Conservation (phyloP, 2,888 invertebrate genomes). For the Epiblema foenella region DNA sequence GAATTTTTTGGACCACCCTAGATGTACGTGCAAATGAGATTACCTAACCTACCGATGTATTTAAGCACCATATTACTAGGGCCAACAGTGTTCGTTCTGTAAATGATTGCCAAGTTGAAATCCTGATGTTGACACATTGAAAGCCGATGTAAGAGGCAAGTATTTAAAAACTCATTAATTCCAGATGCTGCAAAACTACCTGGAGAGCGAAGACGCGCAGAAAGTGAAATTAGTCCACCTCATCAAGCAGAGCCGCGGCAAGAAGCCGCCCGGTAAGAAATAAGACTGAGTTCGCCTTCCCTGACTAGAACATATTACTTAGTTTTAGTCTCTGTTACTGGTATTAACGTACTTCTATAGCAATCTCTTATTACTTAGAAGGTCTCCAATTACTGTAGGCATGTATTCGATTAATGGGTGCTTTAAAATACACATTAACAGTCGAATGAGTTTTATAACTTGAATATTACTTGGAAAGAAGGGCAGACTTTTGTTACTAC, state of each 20-base stretch:
- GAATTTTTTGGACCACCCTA: too few relatives aligned
- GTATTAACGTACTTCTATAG: not conserved
- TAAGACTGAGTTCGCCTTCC: conserved; percentile 46
- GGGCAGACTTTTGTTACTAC: not conserved
- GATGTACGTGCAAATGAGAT: too few relatives aligned
- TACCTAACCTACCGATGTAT: too few relatives aligned
- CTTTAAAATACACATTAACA: not conserved
- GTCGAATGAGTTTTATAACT: not conserved
- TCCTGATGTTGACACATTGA: not conserved
- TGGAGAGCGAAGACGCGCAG: conserved; percentile 67
- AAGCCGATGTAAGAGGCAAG: not conserved
- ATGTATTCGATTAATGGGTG: not conserved
- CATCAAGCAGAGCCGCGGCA: conserved; percentile 65
- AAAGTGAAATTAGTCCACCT: conserved; percentile 73
- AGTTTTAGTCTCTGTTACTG: not conserved
- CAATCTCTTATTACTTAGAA: too few relatives aligned
- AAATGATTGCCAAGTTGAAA: too few relatives aligned
- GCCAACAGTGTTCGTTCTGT: too few relatives aligned
- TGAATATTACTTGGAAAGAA: not conserved
- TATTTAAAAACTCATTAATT: not conserved
- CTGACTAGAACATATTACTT: not conserved
- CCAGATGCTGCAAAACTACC: conserved; percentile 74
- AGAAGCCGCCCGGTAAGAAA: conserved; percentile 60
- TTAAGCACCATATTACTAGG: too few relatives aligned
- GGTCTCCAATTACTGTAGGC: not conserved